A percentile compares a stretch with the other conserved stretches of the same genome.
These are phyloP conservation scores for Lysandra coridon DNA, from an alignment of 2,888 invertebrate genomes.

Conservation along the genomic window DNA sequence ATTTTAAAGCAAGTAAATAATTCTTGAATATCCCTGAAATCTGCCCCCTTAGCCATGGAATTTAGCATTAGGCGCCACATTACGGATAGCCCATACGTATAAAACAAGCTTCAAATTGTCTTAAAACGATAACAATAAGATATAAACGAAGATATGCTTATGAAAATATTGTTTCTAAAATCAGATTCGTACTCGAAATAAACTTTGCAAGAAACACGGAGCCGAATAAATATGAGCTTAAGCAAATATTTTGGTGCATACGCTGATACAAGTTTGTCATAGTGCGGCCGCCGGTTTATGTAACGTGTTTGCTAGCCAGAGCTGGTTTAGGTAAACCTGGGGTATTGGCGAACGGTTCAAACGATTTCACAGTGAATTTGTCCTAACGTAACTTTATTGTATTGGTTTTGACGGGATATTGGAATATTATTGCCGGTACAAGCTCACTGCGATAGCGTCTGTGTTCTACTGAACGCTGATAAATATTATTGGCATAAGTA, in stretches of 20 bases:
- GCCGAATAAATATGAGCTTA: conserved; percentile 29
- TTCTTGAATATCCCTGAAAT: not conserved
- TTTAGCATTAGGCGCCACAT: too few species aligned
- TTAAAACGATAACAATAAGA: not conserved
- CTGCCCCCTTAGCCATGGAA: too few species aligned
- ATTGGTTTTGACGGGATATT: conserved; percentile 35
- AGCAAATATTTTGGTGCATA: conserved; percentile 33
- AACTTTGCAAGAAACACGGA: conserved; percentile 15
- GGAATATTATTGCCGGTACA: conserved; percentile 11
- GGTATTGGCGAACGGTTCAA: conserved; percentile 39
- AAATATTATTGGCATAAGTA: not conserved
- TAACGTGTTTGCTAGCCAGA: conserved; percentile 36
- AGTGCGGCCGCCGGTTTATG: conserved; percentile 33
- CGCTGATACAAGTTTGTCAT: conserved; percentile 34
- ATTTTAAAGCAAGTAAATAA: too few species aligned
- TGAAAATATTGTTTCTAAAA: conserved; percentile 1
- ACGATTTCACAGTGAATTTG: conserved; percentile 39
- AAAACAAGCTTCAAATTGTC: too few species aligned
- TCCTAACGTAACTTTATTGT: conserved; percentile 37
- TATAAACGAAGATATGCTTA: not conserved
- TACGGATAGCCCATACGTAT: too few species aligned
- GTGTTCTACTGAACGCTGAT: not conserved
- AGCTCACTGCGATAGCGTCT: not conserved
- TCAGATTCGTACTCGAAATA: conserved; percentile 1
- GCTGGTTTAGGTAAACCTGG: conserved; percentile 31